Base-by-base conservation (phyloP, 2,888 invertebrate genomes). In the Dryobotodes eremita region DNA sequence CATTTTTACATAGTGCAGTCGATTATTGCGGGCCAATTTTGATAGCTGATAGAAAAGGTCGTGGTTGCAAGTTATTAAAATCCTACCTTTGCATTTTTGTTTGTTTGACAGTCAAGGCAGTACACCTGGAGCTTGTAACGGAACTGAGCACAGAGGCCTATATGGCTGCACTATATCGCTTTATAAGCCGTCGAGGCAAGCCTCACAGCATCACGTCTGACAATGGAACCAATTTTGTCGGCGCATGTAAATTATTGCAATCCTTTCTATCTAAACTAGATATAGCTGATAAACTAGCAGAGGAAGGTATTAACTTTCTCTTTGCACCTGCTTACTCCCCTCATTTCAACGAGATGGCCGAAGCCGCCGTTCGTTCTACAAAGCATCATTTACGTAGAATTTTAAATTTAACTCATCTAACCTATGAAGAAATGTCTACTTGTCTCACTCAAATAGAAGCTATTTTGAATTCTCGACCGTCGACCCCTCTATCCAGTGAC, bases 251-350 rank as follows among this genome's bases (percentile, higher is more conserved):
- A n/a, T n/a, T n/a, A n/a, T 57, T 57, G n/a, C 57, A 57, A 57
- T 57, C n/a, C 17, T 61, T 57, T 57, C 57, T 57, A 4, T 57
- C n/a, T 57, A 57, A 57, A 57, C n/a, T 57, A 57, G 57, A 57
- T 57, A 57, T n/a, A n/a, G 57, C 70, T 57, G 71, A 77, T 57
- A 57, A 57, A 57, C 57, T 57, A 57, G 57, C 57, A 57, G 57
- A 57, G 57, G 57, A 57, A 57, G 55, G 55, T 11, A 55, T 57
- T 55, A 55, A 55, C 55, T 23, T 55, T 23, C 55, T 55, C 10
- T 55, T 55, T 55, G 10, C 55, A 10, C 55, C 55, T 57, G 55
- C 55, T 23, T 57, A 57, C 11, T 57, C 23, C 23, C 55, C n/a
- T n/a, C 23, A 57, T n/a, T 57, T 57, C n/a, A 57, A 57, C 6